These are phyloP conservation scores for Phrynosoma blainvillii DNA, from an alignment of 2,113 vertebrate genomes.

Conservation along the genomic window DNA sequence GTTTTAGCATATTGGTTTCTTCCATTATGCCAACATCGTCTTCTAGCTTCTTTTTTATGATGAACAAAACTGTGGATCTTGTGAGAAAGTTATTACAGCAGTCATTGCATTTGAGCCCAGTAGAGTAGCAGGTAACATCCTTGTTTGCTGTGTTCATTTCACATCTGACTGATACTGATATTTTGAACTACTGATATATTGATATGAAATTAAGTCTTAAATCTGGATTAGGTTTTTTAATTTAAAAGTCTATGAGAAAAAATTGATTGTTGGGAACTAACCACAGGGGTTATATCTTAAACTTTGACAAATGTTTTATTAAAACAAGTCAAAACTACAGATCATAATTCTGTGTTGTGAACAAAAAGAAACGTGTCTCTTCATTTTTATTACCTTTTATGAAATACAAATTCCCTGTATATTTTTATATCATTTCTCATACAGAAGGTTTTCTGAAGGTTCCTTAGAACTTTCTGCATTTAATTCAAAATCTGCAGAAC, in stretches of 20 bases:
- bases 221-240: slow-evolving; percentile 1
- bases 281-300: background rate
- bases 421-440: background rate
- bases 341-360: background rate
- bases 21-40: background rate
- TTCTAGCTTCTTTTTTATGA: background rate
- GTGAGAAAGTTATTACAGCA: background rate
- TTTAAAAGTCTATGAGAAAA: slow-evolving; percentile 22
- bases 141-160: slow-evolving; percentile 30
- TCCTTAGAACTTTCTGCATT: slow-evolving; percentile 11
- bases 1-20: background rate
- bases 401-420: slow-evolving; percentile 3
- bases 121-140: slow-evolving; percentile 12
- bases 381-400: slow-evolving; percentile 7
- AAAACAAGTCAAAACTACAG: slow-evolving; percentile 19
- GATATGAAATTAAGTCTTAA: background rate
- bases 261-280: background rate
- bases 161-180: slow-evolving; percentile 43
- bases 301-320: slow-evolving; percentile 20
- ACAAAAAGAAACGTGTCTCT: slow-evolving; percentile 12
- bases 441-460: background rate
- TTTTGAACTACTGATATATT: slow-evolving; percentile 39
- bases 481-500: slow-evolving; percentile 17
- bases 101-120: background rate
- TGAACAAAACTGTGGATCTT: background rate